phyloP scores from a whole-genome alignment of 53 echinoderm and acorn worm species.

The Zoroaster sp. region DNA sequence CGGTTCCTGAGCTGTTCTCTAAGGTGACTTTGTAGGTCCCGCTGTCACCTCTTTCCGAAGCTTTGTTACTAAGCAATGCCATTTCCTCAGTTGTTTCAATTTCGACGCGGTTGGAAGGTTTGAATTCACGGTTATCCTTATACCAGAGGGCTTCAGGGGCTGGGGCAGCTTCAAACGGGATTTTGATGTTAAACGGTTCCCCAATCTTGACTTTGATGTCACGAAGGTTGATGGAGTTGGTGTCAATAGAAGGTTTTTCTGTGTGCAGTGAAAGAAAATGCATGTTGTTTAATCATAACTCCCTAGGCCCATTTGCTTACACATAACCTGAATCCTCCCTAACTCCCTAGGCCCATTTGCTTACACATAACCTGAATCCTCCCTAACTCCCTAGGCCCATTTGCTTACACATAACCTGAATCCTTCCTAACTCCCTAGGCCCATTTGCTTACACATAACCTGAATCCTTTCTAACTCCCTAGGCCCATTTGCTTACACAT shows the following conservation, averaged over 20 bases:
- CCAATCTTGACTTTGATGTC: conserved; percentile 87
- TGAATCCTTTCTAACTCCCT: no score
- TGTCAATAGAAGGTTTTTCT: conserved; percentile 88
- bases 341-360: no score
- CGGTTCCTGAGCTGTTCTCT: conserved; percentile 85
- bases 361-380: no score
- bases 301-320: no score
- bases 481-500: no score
- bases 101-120: conserved; percentile 21
- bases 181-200: conserved; percentile 73
- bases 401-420: no score
- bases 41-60: conserved; percentile 72
- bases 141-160: conserved; percentile 80
- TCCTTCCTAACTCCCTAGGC: no score
- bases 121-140: conserved; percentile 88
- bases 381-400: no score
- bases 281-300: no score
- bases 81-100: conserved; percentile 70
- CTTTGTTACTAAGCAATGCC: conserved; percentile 61
- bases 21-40: conserved; percentile 86
- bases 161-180: conserved; percentile 87
- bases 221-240: conserved; percentile 61
- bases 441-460: no score
- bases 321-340: no score
- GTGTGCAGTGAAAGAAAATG: not conserved